These are phyloP conservation scores for Cryptomyrus ogoouensis DNA, from an alignment of 2,113 vertebrate species.

Conservation along the genomic window DNA sequence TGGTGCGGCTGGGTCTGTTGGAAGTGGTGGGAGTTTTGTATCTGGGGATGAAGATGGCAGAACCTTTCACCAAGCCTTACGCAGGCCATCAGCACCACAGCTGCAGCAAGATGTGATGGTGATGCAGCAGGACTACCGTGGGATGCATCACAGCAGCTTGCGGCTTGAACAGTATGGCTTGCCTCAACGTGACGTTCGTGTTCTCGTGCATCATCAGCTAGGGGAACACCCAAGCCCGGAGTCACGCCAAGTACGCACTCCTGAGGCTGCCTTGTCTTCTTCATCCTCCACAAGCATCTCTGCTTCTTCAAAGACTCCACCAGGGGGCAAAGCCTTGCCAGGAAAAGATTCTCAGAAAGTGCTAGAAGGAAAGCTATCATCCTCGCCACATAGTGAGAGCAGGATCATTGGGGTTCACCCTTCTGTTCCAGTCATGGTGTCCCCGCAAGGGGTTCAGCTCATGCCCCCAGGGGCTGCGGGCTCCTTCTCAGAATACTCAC, in stretches of 20 bases:
- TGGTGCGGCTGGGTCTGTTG: conserved; percentile 41
- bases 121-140: conserved; percentile 80
- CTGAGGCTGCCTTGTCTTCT: conserved; percentile 60
- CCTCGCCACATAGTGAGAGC: conserved; percentile 74
- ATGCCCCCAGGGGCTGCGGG: conserved; percentile 69
- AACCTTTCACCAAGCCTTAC: conserved; percentile 59
- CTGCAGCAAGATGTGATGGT: conserved; percentile 76
- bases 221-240: conserved; percentile 70
- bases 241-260: conserved; percentile 67
- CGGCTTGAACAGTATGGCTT: conserved; percentile 75
- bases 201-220: conserved; percentile 82
- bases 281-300: conserved; percentile 56
- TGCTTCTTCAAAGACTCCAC: conserved; percentile 67
- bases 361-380: conserved; percentile 70
- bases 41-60: conserved; percentile 79
- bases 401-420: conserved; percentile 77
- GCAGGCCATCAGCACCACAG: conserved; percentile 58
- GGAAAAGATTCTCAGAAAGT: conserved; percentile 78
- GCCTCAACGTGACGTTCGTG: conserved; percentile 72
- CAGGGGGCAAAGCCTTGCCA: conserved; percentile 66
- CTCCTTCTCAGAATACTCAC: conserved; percentile 78
- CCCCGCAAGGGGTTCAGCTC: conserved; percentile 80
- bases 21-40: conserved; percentile 41
- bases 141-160: conserved; percentile 60
- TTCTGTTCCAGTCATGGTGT: conserved; percentile 57